Conservation (phyloP, 1,140 invertebrate species). For the Drosophila saltans region DNA sequence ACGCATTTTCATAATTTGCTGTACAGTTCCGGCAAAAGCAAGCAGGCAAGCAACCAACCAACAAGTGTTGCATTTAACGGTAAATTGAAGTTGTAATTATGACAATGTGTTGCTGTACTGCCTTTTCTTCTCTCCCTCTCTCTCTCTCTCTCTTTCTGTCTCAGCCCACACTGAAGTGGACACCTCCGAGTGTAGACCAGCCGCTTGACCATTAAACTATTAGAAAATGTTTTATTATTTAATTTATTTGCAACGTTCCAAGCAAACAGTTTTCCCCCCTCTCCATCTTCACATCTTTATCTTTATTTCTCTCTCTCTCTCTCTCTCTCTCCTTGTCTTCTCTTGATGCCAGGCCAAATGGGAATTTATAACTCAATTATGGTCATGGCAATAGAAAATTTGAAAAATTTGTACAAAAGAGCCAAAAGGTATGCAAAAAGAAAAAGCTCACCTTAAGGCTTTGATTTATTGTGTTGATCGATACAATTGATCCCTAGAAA, state of each 20-base stretch:
- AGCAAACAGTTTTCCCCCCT: conserved; percentile 30
- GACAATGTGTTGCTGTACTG: conserved; percentile 50
- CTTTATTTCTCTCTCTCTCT: no score
- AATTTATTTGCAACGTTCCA: conserved; percentile 50
- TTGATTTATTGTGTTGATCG: neutral
- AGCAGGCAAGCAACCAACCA: conserved; percentile 24
- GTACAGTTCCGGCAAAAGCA: conserved; percentile 70
- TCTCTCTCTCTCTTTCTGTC: neutral
- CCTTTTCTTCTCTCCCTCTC: conserved; percentile 29
- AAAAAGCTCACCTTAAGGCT: no score
- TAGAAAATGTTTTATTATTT: conserved; percentile 74
- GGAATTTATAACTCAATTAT: conserved; percentile 76
- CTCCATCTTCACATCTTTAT: no score
- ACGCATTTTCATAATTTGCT: conserved; percentile 77
- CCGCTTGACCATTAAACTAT: conserved; percentile 59
- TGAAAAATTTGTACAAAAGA: neutral
- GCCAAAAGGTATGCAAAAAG: neutral
- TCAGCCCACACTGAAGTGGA: conserved; percentile 10
- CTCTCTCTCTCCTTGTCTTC: no score
- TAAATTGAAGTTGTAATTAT: conserved; percentile 61
- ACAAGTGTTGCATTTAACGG: conserved; percentile 77
- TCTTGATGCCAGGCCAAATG: neutral
- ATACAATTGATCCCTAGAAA: neutral
- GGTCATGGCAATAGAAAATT: conserved; percentile 13
- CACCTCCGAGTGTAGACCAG: conserved; percentile 6